phyloP scores from a whole-genome alignment of 2,888 invertebrate genomes.

The Auanema sp. region DNA sequence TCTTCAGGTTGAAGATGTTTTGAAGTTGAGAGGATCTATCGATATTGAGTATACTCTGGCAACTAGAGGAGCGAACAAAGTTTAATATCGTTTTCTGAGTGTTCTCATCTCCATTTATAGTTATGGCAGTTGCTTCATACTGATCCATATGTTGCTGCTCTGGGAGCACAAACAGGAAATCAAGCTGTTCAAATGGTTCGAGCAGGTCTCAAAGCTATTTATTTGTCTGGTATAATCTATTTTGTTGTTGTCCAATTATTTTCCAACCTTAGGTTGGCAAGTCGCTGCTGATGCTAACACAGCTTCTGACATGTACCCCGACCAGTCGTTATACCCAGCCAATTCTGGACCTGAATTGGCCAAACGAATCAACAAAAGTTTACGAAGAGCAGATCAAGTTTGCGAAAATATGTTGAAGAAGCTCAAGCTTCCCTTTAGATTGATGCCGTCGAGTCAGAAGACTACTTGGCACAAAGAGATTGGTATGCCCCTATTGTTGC shows the following conservation, averaged over 20 bases:
- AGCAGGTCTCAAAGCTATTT: conserved; percentile 65
- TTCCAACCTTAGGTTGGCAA: conserved; percentile 63
- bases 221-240: conserved; percentile 60
- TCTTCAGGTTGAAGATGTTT: conserved; percentile 63
- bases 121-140: conserved; percentile 64
- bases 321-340: conserved; percentile 65
- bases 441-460: conserved; percentile 60
- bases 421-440: conserved; percentile 31
- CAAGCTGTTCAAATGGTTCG: conserved; percentile 66
- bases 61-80: conserved; percentile 63
- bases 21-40: conserved; percentile 63
- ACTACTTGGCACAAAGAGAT: conserved; percentile 59
- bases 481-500: conserved; percentile 65
- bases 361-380: conserved; percentile 62
- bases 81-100: not conserved
- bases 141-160: conserved; percentile 63
- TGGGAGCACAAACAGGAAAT: conserved; percentile 65
- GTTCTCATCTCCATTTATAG: conserved; percentile 6
- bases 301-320: conserved; percentile 65
- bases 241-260: not conserved
- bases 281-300: conserved; percentile 65
- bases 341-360: conserved; percentile 65
- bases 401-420: not conserved
- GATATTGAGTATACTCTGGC: conserved; percentile 65
- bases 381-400: conserved; percentile 64